Evolutionary conservation across 2,113 vertebrate species (phyloP).

Genomic region (Gymnocephalus cernua): DNA sequence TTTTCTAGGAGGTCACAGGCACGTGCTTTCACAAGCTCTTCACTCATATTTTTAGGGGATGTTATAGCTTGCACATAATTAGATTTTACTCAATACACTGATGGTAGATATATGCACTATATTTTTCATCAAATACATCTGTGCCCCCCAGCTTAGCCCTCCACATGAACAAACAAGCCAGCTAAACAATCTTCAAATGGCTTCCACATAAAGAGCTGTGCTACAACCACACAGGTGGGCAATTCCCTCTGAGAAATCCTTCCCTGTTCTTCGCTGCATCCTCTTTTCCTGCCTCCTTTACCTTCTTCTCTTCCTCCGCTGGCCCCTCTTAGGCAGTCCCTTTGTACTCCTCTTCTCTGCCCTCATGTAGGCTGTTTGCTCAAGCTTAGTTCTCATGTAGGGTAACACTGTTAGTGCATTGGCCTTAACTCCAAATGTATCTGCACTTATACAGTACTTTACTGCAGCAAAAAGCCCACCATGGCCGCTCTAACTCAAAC

Average conservation of each 20-base stretch:
- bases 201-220: slow-evolving; percentile 40
- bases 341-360: slow-evolving; percentile 13
- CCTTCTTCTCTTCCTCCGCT: slow-evolving; percentile 5
- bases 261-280: slow-evolving; percentile 1
- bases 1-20: slow-evolving; percentile 7
- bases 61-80: not conserved
- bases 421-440: slow-evolving; percentile 63
- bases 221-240: not conserved
- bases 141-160: slow-evolving; percentile 38
- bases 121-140: slow-evolving; percentile 10
- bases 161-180: slow-evolving; percentile 32
- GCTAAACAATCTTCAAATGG: slow-evolving; percentile 47
- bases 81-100: not conserved
- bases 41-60: slow-evolving; percentile 5
- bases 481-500: slow-evolving; percentile 30
- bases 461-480: slow-evolving; percentile 49
- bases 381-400: slow-evolving; percentile 50
- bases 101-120: not conserved
- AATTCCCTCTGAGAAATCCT: slow-evolving; percentile 34
- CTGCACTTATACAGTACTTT: slow-evolving; percentile 57
- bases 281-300: slow-evolving; percentile 3
- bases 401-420: slow-evolving; percentile 49
- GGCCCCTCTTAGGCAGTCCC: slow-evolving; percentile 34
- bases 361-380: slow-evolving; percentile 36
- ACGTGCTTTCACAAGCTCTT: slow-evolving; percentile 2